Base-by-base conservation (phyloP, 1,140 invertebrate genomes). In the Aporrectodea caliginosa region DNA sequence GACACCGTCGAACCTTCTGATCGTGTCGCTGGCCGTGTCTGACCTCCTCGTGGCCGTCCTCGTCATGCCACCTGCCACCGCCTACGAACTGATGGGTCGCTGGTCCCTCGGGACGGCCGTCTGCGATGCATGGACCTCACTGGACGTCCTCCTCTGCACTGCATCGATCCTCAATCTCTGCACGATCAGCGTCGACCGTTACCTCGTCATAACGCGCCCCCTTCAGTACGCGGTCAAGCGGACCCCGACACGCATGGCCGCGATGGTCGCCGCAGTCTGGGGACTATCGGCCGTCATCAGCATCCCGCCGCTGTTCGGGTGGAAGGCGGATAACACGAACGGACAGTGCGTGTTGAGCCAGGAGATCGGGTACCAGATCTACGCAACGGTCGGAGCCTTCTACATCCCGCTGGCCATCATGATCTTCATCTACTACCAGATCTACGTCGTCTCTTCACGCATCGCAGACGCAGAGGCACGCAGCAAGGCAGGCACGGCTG, bases 351-450 rank as follows among this genome's bases (percentile, higher is more conserved):
- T 96, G 82, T 93, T 98, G 73, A 97, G 94, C 83, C 96, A 99
- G 90, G 94, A 97, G 87, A 91, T 98, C 29, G 93, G 93, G 73
- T 98, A 92, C 85, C 91, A 92, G 86, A 89, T 91, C 83, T 88
- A 86, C 84, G 93, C 93, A 83, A 90, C 90, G 30, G 82, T 90
- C 27, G 86, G 89, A 80, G 95, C 96, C n/a, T 99, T 99, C 88
- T 99, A 98, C 89, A 92, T 97, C 79, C 96, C 96, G 2, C 90
- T 97, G 16, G 90, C 94, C 70, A 93, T 97, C 14, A 98, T 98
- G 84, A 92, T 98, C 34, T 92, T 95, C 33, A 91, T 98, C 1
- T 98, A 98, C 89, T 97, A 94, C 93, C 94, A 94, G 88, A 98
- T 98, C 77, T 91, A 87, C 86, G 81, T 84, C 71, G 88, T 90